phyloP scores from a whole-genome alignment of 2,797 vertebrate species.

The Miopithecus talapoin region DNA sequence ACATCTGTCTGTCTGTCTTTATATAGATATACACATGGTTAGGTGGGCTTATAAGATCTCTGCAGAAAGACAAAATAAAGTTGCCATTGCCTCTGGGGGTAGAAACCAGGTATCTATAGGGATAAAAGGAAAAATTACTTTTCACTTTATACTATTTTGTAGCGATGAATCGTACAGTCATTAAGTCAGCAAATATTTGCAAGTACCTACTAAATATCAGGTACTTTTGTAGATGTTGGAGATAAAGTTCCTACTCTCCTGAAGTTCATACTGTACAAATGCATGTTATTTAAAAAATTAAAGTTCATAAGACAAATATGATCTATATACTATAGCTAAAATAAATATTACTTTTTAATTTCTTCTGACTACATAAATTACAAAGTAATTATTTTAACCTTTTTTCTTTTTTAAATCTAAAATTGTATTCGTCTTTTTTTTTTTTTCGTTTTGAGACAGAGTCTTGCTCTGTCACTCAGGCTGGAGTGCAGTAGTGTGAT shows the following conservation, averaged over 20 bases:
- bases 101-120: neutral
- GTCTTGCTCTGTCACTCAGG: too few relatives aligned
- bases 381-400: neutral
- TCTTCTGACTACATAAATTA: neutral
- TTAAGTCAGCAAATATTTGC: neutral
- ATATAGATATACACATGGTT: neutral
- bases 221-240: neutral
- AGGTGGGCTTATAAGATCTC: neutral
- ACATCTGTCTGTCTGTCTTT: neutral
- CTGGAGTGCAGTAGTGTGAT: too few relatives aligned
- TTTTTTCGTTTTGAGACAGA: too few relatives aligned
- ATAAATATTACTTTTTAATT: neutral
- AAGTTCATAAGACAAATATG: neutral
- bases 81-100: neutral
- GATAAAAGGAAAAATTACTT: neutral
- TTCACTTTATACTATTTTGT: neutral
- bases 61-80: neutral
- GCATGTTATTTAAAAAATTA: neutral
- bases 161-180: neutral
- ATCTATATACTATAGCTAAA: neutral
- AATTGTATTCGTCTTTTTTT: neutral
- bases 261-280: neutral
- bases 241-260: neutral
- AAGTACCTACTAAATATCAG: neutral
- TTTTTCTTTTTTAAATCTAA: neutral